Evolutionary conservation across 1,140 invertebrate species (phyloP).

Genomic region (Drosophila insularis): DNA sequence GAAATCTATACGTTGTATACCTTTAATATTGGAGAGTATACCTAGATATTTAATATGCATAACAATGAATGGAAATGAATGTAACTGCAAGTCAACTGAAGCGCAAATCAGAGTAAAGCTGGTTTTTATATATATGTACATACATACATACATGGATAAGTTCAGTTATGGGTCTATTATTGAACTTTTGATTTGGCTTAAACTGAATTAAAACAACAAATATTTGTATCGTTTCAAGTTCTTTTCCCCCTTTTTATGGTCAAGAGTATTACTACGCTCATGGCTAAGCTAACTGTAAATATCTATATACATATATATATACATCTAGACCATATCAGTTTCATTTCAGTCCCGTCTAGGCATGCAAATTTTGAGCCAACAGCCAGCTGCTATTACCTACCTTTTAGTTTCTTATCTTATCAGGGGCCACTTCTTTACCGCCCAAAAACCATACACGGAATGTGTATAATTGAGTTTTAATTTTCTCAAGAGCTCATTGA

Average conservation of each 20-base stretch:
- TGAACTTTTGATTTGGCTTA: too few relatives aligned
- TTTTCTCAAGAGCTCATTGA: conserved; percentile 32
- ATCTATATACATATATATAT: too few relatives aligned
- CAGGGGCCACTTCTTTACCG: background rate
- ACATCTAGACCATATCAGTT: conserved; percentile 3
- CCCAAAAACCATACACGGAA: background rate
- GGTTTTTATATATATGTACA: too few relatives aligned
- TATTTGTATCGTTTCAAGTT: too few relatives aligned
- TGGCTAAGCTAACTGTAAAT: too few relatives aligned
- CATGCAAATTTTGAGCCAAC: conserved; percentile 34
- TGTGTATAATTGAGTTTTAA: conserved; percentile 45
- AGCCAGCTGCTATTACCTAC: conserved; percentile 21
- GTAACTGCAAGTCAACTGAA: conserved; percentile 20
- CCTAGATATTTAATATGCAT: conserved; percentile 71
- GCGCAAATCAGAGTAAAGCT: background rate
- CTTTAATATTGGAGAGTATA: background rate
- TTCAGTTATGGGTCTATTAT: too few relatives aligned
- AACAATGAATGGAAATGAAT: conserved; percentile 41
- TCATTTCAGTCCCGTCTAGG: conserved; percentile 39
- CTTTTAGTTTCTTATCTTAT: conserved; percentile 49
- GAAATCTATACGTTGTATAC: conserved; percentile 7
- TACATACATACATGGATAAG: too few relatives aligned
- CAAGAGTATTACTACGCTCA: too few relatives aligned
- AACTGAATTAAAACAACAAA: too few relatives aligned
- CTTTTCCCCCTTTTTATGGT: too few relatives aligned